Conservation (phyloP, 2,113 vertebrate species). For the Serranochromis macrocephalus region DNA sequence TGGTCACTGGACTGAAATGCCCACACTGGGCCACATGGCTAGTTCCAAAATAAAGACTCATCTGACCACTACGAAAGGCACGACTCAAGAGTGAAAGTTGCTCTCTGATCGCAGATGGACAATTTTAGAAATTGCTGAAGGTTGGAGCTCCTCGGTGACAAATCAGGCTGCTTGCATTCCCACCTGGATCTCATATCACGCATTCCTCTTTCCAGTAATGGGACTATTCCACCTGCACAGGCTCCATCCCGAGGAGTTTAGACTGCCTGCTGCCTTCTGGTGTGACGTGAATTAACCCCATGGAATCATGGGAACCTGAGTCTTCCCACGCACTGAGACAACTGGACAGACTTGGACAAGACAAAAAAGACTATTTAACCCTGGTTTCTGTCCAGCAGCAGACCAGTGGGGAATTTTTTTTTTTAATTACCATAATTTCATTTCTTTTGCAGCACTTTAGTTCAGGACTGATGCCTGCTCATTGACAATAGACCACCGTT, state of each 20-base stretch:
- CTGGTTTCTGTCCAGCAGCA: conserved; percentile 52
- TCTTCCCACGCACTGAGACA: conserved; percentile 72
- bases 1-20: conserved; percentile 45
- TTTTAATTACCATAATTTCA: conserved; percentile 42
- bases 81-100: conserved; percentile 8
- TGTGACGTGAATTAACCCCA: conserved; percentile 54
- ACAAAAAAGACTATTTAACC: conserved; percentile 50
- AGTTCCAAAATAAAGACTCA: conserved; percentile 35
- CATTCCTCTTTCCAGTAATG: conserved; percentile 58
- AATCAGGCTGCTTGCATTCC: conserved; percentile 40
- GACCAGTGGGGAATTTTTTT: conserved; percentile 40
- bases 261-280: conserved; percentile 49
- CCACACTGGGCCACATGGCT: conserved; percentile 7
- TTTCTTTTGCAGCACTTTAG: conserved; percentile 71
- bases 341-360: conserved; percentile 61
- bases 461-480: conserved; percentile 54
- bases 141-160: conserved; percentile 32
- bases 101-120: conserved; percentile 34
- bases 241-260: conserved; percentile 38
- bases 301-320: conserved; percentile 68
- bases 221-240: conserved; percentile 34
- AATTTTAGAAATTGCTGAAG: conserved; percentile 46
- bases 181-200: conserved; percentile 55
- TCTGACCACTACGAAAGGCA: conserved; percentile 52
- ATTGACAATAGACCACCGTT: conserved; percentile 20